A percentile compares a stretch with the other conserved stretches of the same genome.
Evolutionary conservation across 30 jellyfish, hydroid and myxozoan species (phyloP).

Genomic region (Cassiopea andromeda): DNA sequence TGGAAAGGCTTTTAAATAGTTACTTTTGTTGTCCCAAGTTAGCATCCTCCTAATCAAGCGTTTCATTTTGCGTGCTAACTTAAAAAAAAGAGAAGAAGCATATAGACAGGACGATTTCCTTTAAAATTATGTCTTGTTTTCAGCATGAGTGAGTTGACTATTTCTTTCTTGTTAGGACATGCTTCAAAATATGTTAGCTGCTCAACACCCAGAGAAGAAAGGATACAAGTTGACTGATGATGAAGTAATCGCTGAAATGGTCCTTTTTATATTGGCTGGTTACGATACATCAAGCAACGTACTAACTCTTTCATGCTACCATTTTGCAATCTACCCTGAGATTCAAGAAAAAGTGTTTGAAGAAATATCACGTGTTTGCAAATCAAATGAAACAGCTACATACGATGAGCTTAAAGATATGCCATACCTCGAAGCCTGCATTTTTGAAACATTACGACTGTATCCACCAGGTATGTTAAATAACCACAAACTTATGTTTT

Average conservation of each 20-base stretch:
- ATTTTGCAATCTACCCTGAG: conserved; percentile 66
- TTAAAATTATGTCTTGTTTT: neutral
- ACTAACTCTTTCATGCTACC: conserved; percentile 46
- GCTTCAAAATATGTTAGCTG: conserved; percentile 61
- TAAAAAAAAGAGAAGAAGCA: neutral
- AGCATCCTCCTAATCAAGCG: no score
- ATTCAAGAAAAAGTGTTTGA: conserved; percentile 62
- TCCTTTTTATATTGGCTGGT: conserved; percentile 70
- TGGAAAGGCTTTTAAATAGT: no score
- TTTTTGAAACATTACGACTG: conserved; percentile 65
- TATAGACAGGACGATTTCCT: neutral
- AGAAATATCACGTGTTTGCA: conserved; percentile 42
- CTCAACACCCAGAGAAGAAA: conserved; percentile 66
- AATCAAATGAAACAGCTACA: conserved; percentile 31
- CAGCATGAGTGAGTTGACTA: neutral
- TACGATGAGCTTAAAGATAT: conserved; percentile 56
- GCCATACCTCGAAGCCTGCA: conserved; percentile 77
- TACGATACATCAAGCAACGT: conserved; percentile 70
- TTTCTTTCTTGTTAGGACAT: conserved; percentile 43
- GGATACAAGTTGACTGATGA: conserved; percentile 69
- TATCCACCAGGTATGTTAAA: conserved; percentile 66
- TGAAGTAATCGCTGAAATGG: conserved; percentile 67
- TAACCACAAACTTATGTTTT: neutral
- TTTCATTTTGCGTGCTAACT: no score
- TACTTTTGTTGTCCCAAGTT: no score